Evolutionary conservation across 2,797 vertebrate genomes (phyloP).

Genomic region (Corythornis leucogaster): DNA sequence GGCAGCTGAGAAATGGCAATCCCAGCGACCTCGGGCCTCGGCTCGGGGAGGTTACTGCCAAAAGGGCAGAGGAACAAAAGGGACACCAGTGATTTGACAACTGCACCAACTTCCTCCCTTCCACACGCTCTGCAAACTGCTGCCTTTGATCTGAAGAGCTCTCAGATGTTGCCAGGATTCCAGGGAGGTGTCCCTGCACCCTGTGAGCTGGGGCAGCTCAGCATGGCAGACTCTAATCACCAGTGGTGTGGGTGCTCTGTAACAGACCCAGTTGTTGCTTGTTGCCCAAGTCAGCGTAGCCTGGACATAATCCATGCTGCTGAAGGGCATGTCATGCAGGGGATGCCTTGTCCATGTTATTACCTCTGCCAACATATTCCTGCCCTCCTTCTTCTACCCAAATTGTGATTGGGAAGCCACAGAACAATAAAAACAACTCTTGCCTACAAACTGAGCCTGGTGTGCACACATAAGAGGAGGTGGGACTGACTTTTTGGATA

Average conservation of each 20-base stretch:
- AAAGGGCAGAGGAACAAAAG: constrained; percentile 14
- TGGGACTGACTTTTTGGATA: not conserved
- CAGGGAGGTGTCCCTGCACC: not conserved
- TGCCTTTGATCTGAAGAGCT: not conserved
- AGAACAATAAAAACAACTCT: not conserved
- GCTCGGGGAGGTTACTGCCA: not conserved
- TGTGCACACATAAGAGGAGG: not conserved
- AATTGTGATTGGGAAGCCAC: not conserved
- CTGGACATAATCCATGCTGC: not conserved
- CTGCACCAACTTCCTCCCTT: not conserved
- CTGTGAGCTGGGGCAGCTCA: not conserved
- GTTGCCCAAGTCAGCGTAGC: not conserved
- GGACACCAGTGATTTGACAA: not conserved
- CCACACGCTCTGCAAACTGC: not conserved
- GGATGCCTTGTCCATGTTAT: not conserved
- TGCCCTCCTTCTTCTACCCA: not conserved
- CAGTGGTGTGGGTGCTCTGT: not conserved
- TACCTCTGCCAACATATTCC: not conserved
- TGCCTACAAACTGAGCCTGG: not conserved
- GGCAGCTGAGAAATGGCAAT: constrained; percentile 3
- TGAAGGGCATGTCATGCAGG: not conserved
- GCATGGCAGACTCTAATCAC: not conserved
- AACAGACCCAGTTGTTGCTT: not conserved
- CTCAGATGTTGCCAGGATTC: not conserved
- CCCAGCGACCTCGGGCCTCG: not conserved